phyloP scores from a whole-genome alignment of 2,888 invertebrate species.

The Troides helena region DNA sequence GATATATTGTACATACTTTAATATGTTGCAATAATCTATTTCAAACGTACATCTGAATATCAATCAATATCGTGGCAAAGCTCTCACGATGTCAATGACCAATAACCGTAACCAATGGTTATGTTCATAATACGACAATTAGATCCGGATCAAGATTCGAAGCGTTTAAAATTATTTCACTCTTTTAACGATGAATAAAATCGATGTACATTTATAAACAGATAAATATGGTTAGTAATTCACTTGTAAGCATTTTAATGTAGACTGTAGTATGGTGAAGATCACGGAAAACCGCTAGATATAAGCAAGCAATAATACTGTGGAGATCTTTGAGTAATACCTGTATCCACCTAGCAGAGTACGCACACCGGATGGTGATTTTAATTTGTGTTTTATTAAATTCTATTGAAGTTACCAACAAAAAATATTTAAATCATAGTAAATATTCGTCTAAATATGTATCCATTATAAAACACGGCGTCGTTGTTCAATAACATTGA shows the following conservation, averaged over 20 bases:
- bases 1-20: neutral
- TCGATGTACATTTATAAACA: neutral
- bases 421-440: too few relatives aligned
- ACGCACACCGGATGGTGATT: too few relatives aligned
- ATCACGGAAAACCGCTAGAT: too few relatives aligned
- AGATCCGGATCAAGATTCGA: slow-evolving; percentile 16
- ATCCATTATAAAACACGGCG: too few relatives aligned
- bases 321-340: too few relatives aligned
- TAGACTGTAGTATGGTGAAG: too few relatives aligned
- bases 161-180: slow-evolving; percentile 23
- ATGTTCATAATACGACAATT: slow-evolving; percentile 23
- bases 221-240: neutral
- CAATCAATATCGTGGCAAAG: slow-evolving; percentile 2
- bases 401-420: too few relatives aligned
- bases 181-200: slow-evolving; percentile 17
- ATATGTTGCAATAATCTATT: neutral
- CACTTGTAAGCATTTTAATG: neutral
- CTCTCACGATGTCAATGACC: slow-evolving; percentile 27
- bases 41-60: neutral
- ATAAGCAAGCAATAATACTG: too few relatives aligned
- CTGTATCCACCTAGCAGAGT: too few relatives aligned
- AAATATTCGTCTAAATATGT: too few relatives aligned
- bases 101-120: slow-evolving; percentile 18
- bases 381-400: too few relatives aligned
- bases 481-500: too few relatives aligned